Evolutionary conservation across 2,113 vertebrate species (phyloP).

Genomic region (Laticauda colubrina): DNA sequence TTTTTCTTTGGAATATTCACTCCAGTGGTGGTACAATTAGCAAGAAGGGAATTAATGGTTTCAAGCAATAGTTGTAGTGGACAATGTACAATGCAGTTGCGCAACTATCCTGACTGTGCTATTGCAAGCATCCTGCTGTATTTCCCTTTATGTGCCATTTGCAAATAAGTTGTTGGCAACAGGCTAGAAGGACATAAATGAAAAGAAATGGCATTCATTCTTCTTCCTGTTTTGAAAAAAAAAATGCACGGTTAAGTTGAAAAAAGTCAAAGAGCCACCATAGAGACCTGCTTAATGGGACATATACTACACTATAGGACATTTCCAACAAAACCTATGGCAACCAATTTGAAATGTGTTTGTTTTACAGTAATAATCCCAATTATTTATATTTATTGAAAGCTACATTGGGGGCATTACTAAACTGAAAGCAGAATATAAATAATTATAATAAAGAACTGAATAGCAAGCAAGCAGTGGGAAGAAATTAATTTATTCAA

Average conservation of each 20-base stretch:
- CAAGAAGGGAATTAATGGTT: neutral
- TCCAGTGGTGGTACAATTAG: neutral
- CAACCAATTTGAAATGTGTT: neutral
- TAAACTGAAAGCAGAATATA: neutral
- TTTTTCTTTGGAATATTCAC: neutral
- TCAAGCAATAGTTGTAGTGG: neutral
- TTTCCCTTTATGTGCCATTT: neutral
- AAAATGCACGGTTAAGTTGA: neutral
- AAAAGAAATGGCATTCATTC: neutral
- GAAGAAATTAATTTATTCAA: neutral
- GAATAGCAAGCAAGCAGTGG: neutral
- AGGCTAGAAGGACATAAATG: neutral
- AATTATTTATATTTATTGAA: neutral
- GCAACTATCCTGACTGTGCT: neutral
- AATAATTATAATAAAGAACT: neutral
- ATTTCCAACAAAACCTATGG: neutral
- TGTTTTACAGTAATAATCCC: neutral
- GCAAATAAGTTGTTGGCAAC: neutral
- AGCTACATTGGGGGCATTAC: neutral
- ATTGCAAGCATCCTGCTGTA: neutral
- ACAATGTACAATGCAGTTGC: neutral
- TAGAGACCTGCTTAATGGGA: neutral
- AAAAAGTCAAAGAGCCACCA: neutral
- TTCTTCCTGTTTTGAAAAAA: neutral
- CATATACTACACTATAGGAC: neutral